A percentile compares a stretch with the other conserved stretches of the same genome.
These are phyloP conservation scores for Seriola aureovittata DNA, from an alignment of 2,113 vertebrate genomes.

Conservation along the genomic window DNA sequence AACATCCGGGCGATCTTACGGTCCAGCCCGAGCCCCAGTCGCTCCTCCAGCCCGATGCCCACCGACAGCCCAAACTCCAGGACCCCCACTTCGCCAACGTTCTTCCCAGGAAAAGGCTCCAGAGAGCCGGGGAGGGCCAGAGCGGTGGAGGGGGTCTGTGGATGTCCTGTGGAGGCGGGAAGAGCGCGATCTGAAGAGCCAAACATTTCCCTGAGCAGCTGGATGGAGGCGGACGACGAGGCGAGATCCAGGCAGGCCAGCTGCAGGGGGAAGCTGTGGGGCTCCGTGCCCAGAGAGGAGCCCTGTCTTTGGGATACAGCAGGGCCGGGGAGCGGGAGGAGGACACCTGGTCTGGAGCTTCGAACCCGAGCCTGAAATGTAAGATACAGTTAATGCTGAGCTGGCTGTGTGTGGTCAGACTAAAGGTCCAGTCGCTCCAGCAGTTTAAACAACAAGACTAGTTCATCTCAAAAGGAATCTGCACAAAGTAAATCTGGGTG, in stretches of 20 bases:
- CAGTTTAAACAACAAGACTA: too few species aligned
- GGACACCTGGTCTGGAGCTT: conserved; percentile 52
- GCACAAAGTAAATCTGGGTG: too few species aligned
- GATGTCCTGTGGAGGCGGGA: fast-evolving
- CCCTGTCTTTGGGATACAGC: conserved; percentile 26
- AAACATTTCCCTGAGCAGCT: conserved; percentile 58
- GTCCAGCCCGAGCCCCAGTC: conserved; percentile 59
- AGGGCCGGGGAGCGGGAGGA: conserved; percentile 56
- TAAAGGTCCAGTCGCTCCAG: neutral
- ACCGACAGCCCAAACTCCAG: conserved; percentile 47
- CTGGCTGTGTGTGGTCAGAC: neutral
- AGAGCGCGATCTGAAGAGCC: neutral
- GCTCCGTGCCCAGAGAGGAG: conserved; percentile 33
- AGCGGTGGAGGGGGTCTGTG: conserved; percentile 5
- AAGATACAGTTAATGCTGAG: neutral
- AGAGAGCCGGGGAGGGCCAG: conserved; percentile 47
- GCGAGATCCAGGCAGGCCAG: conserved; percentile 73
- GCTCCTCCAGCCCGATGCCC: conserved; percentile 66
- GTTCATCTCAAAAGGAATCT: neutral
- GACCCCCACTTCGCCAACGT: neutral
- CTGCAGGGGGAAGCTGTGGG: conserved; percentile 27
- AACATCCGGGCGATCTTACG: conserved; percentile 42
- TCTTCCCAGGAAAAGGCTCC: neutral
- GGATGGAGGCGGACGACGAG: conserved; percentile 57
- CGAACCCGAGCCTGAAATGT: conserved; percentile 56